phyloP scores from a whole-genome alignment of 92 coral and sea anemone genomes.

The Siderastrea siderea region DNA sequence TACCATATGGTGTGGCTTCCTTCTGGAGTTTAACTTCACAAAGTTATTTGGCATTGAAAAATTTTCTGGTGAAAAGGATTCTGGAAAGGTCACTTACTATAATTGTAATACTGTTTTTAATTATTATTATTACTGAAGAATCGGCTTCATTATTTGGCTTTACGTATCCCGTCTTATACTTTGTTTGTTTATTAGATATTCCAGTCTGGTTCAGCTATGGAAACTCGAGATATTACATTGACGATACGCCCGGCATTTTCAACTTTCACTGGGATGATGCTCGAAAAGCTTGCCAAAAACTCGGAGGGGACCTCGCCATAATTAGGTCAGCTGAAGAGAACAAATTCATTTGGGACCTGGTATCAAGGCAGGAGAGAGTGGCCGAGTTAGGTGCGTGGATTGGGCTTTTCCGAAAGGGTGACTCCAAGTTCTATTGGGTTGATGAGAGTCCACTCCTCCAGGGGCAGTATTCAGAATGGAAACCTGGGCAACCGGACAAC shows the following conservation, averaged over 20 bases:
- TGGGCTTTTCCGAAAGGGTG: not conserved
- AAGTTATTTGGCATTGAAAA: no score
- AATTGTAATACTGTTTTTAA: no score
- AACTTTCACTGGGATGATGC: constrained; percentile 12
- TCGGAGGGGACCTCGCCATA: constrained; percentile 22
- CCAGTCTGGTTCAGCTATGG: not conserved
- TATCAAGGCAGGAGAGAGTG: not conserved
- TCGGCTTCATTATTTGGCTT: no score
- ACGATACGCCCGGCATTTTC: not conserved
- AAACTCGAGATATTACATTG: not conserved
- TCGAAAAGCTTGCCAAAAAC: not conserved
- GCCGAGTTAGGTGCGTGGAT: not conserved
- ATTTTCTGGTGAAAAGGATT: no score
- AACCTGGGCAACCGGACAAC: not conserved
- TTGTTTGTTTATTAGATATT: no score
- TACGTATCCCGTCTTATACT: no score
- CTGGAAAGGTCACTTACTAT: no score
- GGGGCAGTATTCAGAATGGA: not conserved
- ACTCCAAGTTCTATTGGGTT: constrained; percentile 9
- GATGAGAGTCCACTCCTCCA: not conserved
- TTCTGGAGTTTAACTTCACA: no score
- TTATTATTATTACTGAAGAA: no score
- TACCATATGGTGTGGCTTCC: no score
- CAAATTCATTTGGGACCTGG: not conserved
- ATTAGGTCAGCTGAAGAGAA: not conserved